Base-by-base conservation (phyloP, 2,113 vertebrate genomes). In the Haemorhous mexicanus region DNA sequence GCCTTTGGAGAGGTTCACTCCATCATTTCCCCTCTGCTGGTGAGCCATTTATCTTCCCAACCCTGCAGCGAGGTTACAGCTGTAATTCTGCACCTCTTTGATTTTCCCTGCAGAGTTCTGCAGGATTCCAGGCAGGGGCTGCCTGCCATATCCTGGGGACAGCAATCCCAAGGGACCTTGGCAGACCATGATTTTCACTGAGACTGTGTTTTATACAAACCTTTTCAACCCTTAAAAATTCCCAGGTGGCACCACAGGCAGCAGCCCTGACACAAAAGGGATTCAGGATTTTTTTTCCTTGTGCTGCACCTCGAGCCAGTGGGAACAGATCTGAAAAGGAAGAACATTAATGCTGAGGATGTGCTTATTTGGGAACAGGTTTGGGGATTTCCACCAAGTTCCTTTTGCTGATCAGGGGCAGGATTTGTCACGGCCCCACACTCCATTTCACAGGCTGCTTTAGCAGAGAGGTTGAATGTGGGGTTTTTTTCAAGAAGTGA, bases 21-120 rank as follows among this genome's bases (percentile, higher is more conserved):
- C 32, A 6, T 22, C 13, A 15, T 19, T 47, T 81, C 26, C 39
- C 22, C 21, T 26, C 3, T 49, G 15, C 2, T 4, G 2, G 39
- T 43, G 58, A 50, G 20, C 27, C 55, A 19, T 13, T 39, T 16
- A 80, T 61, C 30, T 27, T 39, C 41, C 39, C 72, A 63, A 2
- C 0, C 1, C 27, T 6, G 32, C 26, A 6, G 32, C 23, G 53
- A 63, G 35, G 46, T 28, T 24, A 23, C 24, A 13, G 0, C 0
- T 16, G 21, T 13, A 44, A 83, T 56, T 80, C 41, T 80, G 19
- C 4, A 16, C 5, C 41, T 80, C 61, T 30, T 16, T 22, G 12
- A 39, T 55, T 73, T 86, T 73, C 53, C 14, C 30, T 55, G 33
- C 10, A 12, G 35, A 27, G 26, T 50, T 46, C 20, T 64, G 28